Evolutionary conservation across 1,140 invertebrate species (phyloP).

Genomic region (Harpegnathos saltator): DNA sequence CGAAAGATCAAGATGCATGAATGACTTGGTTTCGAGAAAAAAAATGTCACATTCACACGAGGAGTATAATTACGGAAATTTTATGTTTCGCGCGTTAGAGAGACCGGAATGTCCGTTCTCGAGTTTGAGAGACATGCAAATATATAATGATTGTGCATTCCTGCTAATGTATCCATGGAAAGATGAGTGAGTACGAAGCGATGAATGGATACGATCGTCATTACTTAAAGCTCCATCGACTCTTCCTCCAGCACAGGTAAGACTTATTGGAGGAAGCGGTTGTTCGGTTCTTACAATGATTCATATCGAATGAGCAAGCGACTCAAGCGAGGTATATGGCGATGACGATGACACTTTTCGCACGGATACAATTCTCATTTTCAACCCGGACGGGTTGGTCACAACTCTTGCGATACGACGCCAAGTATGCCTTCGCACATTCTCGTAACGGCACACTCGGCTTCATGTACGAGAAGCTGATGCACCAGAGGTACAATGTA

Average conservation of each 20-base stretch:
- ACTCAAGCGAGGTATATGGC: conserved; percentile 40
- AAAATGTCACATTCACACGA: background rate
- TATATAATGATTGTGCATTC: conserved; percentile 42
- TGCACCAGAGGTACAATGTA: background rate
- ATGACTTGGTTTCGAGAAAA: background rate
- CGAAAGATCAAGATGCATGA: too few species aligned
- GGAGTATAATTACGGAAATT: background rate
- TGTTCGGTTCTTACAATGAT: conserved; percentile 26
- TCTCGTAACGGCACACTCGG: conserved; percentile 27
- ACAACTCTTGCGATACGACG: conserved; percentile 19
- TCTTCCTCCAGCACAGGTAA: conserved; percentile 75
- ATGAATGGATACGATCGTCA: conserved; percentile 18
- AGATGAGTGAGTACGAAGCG: conserved; percentile 11
- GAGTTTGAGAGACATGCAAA: conserved; percentile 12
- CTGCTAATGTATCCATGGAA: conserved; percentile 45
- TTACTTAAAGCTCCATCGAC: conserved; percentile 42
- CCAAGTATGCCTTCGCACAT: conserved; percentile 8
- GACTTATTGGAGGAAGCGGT: conserved; percentile 71
- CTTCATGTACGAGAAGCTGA: conserved; percentile 32
- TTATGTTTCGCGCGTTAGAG: too few species aligned
- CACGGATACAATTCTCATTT: conserved; percentile 47
- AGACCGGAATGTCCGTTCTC: background rate
- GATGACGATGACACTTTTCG: conserved; percentile 29
- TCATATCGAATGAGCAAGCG: conserved; percentile 45
- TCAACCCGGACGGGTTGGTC: conserved; percentile 30